phyloP scores from a whole-genome alignment of 2,797 vertebrate genomes.

The Jordanella pulchra region DNA sequence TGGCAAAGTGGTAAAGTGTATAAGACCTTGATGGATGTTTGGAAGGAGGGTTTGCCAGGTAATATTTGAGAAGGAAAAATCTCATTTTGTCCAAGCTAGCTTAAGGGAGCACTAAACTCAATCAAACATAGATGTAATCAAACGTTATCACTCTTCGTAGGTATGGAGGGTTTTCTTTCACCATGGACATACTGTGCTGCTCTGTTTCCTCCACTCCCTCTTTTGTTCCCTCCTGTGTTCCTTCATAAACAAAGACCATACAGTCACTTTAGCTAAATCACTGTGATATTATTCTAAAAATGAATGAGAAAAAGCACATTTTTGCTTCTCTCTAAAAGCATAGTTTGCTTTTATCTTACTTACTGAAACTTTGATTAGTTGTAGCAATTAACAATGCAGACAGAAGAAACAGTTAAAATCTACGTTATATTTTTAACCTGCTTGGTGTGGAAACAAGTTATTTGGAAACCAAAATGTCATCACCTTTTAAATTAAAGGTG shows the following conservation, averaged over 20 bases:
- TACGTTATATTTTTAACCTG: not conserved
- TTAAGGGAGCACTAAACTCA: slow-evolving; percentile 74
- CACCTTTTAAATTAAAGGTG: not conserved
- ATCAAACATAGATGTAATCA: slow-evolving; percentile 80
- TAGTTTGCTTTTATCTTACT: slow-evolving; percentile 23
- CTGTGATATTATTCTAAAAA: slow-evolving; percentile 37
- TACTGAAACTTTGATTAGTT: slow-evolving; percentile 16
- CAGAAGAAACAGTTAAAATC: not conserved
- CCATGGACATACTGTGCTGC: slow-evolving; percentile 21
- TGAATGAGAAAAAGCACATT: slow-evolving; percentile 29
- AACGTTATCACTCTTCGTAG: slow-evolving; percentile 72
- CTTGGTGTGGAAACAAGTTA: not conserved
- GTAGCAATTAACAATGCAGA: not conserved
- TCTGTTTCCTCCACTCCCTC: not conserved
- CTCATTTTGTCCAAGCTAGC: slow-evolving; percentile 76
- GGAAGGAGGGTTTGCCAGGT: slow-evolving; percentile 52
- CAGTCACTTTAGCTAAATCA: slow-evolving; percentile 43
- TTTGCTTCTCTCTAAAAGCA: slow-evolving; percentile 35
- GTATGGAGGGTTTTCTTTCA: slow-evolving; percentile 56
- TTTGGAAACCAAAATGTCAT: not conserved
- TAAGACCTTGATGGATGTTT: slow-evolving; percentile 66
- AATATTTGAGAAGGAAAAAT: slow-evolving; percentile 76
- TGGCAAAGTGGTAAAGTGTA: slow-evolving; percentile 68
- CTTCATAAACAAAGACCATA: slow-evolving; percentile 53
- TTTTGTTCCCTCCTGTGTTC: not conserved